Base-by-base conservation (phyloP, 2,888 invertebrate genomes). In the Muschampia plurimacula region DNA sequence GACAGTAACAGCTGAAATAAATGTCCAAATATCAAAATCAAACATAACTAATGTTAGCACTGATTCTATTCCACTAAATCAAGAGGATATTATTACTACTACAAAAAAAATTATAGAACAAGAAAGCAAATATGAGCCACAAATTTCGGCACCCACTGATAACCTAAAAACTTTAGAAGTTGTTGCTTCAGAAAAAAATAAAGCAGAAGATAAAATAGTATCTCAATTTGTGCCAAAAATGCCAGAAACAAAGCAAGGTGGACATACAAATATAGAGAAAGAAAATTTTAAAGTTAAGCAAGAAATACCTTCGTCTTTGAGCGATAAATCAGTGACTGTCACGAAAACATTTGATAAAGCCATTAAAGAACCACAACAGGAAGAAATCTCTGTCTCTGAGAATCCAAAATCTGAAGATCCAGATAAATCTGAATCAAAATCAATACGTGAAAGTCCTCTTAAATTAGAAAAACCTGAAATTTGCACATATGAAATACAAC, bases 1-100 rank as follows among this genome's bases (percentile, higher is more conserved):
- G 1, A 88, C 87, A 49, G 77, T 89, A 0, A 86, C 84, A 46
- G 83, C 89, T 71, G 84, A 87, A 67, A 86, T 89, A 63, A 81
- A 87, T 72, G 79, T 90, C 0, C 84, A 86, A 67, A 78, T 90
- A 52, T 72, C 76, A 9, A 69, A 76, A 59, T 67, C 71, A 67
- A 52, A 69, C 1, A 71, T 55, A 55, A 52, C 64, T 41, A 12
- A 52, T 41, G 9, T 39, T 10, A 36, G 57, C 41, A 63, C 22
- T 12, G 12, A 9, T 36, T 60, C 36, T 6, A 10, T 39, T 8
- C 36, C 44, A n/a, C 15, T 22, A 52, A 66, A 55, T 64, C 49
- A 13, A 39, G 63, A 49, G n/a, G 65, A 73, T 67, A 44, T 80
- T n/a, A 32, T 74, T 52, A 78, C 80, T 62, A 69, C 81, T 2